Evolutionary conservation across 2,113 vertebrate species (phyloP), one percentile per base, ranked within the genome.

Genomic region (Campylorhamphus procurvoides): DNA sequence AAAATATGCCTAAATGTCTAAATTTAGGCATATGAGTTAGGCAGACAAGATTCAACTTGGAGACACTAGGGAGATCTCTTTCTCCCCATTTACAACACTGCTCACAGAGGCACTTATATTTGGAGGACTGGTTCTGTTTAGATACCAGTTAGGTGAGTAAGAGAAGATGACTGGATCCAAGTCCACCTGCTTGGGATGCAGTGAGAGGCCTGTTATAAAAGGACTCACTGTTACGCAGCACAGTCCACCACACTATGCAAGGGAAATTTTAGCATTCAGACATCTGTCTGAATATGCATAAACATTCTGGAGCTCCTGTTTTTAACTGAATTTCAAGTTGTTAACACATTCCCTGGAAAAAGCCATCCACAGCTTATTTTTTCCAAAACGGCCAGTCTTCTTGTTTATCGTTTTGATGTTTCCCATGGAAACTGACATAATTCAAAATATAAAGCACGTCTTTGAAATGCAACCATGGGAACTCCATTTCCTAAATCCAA

Each of bases 341-440:
- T 66, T 96, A 94, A 91, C 75, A 88, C 46, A 50, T 85, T 91
- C 68, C 50, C 63, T 95, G 93, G 94, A 94, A 94, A 96, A 93
- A 91, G 55, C 28, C 42, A 77, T 71, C 39, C 18, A 77, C 37
- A 72, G 52, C 6, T 89, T 73, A 71, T 87, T 94, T 90, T 83
- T 96, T 93, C 95, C 94, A 83, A 64, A 56, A 46, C 22, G 69
- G 62, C 28, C 44, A 67, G 50, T 52, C 44, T 62, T 81, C 86
- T 96, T 77, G 60, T 83, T 95, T 90, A 79, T 92, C 35, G 16
- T 91, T 90, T 92, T 92, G 79, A 74, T 83, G 76, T 60, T 93
- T 89, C 44, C 85, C 67, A 52, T 86, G 75, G 94, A 94, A 95
- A 96, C 92, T 13, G 68, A 53, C n/a, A 56, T 68, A 77, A 94